These are phyloP conservation scores for Tinamus guttatus DNA, from an alignment of 2,113 vertebrate genomes.

Conservation along the genomic window DNA sequence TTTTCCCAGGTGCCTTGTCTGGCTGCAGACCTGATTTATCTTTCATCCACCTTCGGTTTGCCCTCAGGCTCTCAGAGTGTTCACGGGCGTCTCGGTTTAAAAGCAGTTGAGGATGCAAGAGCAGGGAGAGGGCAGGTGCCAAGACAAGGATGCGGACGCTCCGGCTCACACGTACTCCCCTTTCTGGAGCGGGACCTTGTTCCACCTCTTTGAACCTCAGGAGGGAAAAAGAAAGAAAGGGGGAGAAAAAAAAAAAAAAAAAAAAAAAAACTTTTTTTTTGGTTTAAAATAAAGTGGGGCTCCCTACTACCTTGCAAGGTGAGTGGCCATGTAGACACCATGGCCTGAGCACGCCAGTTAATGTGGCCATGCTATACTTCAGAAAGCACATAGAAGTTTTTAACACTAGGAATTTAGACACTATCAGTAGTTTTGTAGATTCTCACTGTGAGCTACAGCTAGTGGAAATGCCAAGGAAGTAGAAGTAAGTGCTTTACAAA, in stretches of 20 bases:
- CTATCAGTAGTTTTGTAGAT: rapidly evolving
- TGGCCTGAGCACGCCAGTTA: neutral
- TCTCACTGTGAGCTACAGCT: neutral
- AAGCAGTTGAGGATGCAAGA: neutral
- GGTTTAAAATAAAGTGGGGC: neutral
- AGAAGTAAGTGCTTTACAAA: neutral
- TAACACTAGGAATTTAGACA: neutral
- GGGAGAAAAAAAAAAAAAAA: too few relatives aligned
- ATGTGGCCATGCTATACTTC: rapidly evolving
- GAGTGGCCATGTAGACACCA: neutral
- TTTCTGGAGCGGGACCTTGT: neutral
- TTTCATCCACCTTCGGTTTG: neutral
- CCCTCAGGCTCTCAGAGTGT: neutral
- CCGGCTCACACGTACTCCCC: neutral
- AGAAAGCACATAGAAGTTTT: neutral
- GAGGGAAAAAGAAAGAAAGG: too few relatives aligned
- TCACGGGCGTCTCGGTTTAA: neutral
- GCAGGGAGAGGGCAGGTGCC: neutral
- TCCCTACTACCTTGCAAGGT: rapidly evolving
- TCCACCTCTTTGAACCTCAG: neutral
- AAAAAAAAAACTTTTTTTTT: too few relatives aligned
- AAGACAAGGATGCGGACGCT: neutral
- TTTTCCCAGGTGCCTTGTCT: neutral
- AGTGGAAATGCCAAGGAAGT: neutral
- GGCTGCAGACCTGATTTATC: rapidly evolving